These are phyloP conservation scores for Anguilla megastoma DNA, from an alignment of 2,797 vertebrate genomes.

Conservation along the genomic window DNA sequence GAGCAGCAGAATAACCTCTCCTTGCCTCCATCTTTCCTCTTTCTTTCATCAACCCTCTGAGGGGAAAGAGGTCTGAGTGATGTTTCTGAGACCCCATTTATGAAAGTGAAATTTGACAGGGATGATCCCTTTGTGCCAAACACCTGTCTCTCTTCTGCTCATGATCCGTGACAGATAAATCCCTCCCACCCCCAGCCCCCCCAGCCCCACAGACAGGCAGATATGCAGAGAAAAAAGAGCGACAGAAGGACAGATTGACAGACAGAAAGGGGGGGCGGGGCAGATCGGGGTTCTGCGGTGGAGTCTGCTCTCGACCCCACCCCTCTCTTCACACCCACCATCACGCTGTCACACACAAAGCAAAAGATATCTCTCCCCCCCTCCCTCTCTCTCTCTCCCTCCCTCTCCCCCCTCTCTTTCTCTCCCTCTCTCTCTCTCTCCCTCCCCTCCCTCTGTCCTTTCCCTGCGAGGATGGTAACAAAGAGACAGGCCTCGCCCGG, in stretches of 20 bases:
- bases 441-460: background rate
- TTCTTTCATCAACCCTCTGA: background rate
- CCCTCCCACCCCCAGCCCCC: background rate
- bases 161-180: background rate
- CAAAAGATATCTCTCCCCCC: background rate
- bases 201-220: background rate
- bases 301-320: conserved; percentile 19
- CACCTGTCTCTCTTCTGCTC: conserved; percentile 9
- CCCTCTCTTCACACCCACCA: background rate
- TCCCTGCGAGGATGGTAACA: conserved; percentile 37
- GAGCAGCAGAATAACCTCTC: background rate
- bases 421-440: conserved; percentile 11
- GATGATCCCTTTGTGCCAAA: conserved; percentile 9
- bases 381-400: conserved; percentile 8
- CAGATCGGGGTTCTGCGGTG: background rate
- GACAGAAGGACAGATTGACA: background rate
- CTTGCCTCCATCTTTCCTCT: background rate
- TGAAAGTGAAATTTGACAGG: background rate
- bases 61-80: background rate
- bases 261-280: background rate
- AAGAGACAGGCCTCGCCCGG: conserved; percentile 38
- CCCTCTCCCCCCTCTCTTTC: background rate
- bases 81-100: background rate
- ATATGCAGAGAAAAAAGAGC: background rate
- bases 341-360: conserved; percentile 18